These are phyloP conservation scores for Galago senegalensis DNA, from an alignment of 2,797 vertebrate species.

Conservation along the genomic window DNA sequence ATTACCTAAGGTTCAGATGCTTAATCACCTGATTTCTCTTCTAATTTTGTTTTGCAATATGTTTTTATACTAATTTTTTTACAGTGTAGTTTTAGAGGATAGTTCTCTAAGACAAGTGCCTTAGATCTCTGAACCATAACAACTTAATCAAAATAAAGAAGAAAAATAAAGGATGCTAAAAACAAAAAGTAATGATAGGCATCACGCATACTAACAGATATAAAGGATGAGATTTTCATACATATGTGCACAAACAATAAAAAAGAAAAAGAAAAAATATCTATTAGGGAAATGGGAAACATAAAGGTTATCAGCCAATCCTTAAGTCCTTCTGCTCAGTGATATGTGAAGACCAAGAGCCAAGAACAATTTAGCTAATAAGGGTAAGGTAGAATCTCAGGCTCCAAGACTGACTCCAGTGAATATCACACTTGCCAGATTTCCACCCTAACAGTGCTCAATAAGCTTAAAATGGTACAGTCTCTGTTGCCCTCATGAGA, in stretches of 20 bases:
- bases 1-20: conserved; percentile 35
- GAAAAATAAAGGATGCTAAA: background rate
- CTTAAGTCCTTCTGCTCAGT: background rate
- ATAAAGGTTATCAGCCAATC: background rate
- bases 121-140: background rate
- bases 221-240: background rate
- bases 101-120: background rate
- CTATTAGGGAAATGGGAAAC: background rate
- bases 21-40: conserved; percentile 30
- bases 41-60: conserved; percentile 47
- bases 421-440: background rate
- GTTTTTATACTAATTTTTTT: conserved; percentile 44
- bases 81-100: background rate
- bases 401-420: background rate
- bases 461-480: background rate
- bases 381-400: background rate
- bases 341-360: background rate
- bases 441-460: background rate
- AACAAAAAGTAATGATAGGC: background rate
- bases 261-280: background rate
- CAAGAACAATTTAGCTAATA: background rate
- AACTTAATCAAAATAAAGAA: conserved; percentile 11
- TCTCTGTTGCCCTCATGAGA: background rate
- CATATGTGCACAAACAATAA: background rate
- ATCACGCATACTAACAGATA: background rate